Conservation (phyloP, 1,140 invertebrate genomes). For the Lysiphlebus fabarum region DNA sequence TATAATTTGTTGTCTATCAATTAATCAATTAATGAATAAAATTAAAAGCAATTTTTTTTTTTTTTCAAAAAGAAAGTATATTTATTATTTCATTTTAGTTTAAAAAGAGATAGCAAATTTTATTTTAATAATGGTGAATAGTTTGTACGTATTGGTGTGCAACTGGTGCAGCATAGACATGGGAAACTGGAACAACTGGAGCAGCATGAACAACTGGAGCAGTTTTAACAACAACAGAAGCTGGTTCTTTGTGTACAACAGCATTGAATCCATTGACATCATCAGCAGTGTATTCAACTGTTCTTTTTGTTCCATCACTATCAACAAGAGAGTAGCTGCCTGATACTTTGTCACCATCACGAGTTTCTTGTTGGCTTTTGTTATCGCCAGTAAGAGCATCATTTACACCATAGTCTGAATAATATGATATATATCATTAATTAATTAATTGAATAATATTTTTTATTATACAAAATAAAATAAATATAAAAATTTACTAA, state of each 20-base stretch:
- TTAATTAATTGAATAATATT: too few species aligned
- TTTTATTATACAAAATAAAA: too few species aligned
- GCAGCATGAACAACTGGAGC: conserved; percentile 12
- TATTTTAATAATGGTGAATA: too few species aligned
- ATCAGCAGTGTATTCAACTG: conserved; percentile 21
- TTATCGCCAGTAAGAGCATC: conserved; percentile 25
- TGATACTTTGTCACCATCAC: conserved; percentile 25
- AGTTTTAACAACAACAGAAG: conserved; percentile 16
- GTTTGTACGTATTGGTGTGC: background rate
- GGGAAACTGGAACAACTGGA: conserved; percentile 6
- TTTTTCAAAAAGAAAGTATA: too few species aligned
- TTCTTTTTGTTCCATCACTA: conserved; percentile 18
- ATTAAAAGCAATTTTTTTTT: too few species aligned
- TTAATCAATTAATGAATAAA: too few species aligned
- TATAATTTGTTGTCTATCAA: too few species aligned
- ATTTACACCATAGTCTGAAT: conserved; percentile 18
- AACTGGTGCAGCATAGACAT: background rate
- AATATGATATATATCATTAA: too few species aligned
- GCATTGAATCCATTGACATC: conserved; percentile 22
- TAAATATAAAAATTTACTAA: too few species aligned
- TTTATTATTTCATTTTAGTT: too few species aligned
- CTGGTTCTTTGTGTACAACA: conserved; percentile 18
- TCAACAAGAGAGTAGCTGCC: conserved; percentile 26
- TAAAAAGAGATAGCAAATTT: too few species aligned
- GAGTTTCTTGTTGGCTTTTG: conserved; percentile 24